A percentile compares a stretch with the other conserved stretches of the same genome.
phyloP scores from a whole-genome alignment of 1,140 invertebrate genomes.

The Papilio dardanus region DNA sequence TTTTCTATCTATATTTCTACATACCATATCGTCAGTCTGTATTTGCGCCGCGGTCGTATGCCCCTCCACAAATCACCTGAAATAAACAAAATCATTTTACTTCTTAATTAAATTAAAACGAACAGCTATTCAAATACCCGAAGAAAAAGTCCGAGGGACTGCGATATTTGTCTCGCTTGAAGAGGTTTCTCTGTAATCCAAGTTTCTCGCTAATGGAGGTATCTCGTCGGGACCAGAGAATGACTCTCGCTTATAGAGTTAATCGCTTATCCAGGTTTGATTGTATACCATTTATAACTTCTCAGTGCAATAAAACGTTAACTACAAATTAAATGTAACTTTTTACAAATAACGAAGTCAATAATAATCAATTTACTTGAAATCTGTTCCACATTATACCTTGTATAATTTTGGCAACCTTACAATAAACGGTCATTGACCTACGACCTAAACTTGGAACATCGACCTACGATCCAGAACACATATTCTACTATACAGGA shows the following conservation, averaged over 20 bases:
- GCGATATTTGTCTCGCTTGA: too few species aligned
- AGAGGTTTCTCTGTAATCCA: too few species aligned
- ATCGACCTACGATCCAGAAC: not conserved
- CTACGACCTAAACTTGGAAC: too few species aligned
- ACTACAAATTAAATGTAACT: not conserved
- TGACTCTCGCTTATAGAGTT: too few species aligned
- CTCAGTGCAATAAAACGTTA: not conserved
- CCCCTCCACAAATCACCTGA: conserved; percentile 70
- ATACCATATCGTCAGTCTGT: conserved; percentile 80
- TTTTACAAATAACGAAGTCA: not conserved
- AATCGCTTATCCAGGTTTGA: too few species aligned
- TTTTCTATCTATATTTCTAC: too few species aligned
- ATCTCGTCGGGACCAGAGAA: too few species aligned
- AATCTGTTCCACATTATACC: not conserved
- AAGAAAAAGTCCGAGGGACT: too few species aligned
- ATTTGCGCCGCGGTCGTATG: conserved; percentile 63
- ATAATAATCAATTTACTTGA: not conserved
- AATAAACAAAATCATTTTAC: conserved; percentile 43
- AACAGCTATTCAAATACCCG: too few species aligned
- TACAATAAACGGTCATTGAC: not conserved
- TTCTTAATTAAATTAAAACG: not conserved
- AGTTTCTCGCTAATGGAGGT: too few species aligned
- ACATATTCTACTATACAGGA: not conserved
- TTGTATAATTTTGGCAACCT: not conserved
- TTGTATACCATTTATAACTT: not conserved